phyloP scores from a whole-genome alignment of 2,113 vertebrate genomes.

The Microcebus lehilahytsara region DNA sequence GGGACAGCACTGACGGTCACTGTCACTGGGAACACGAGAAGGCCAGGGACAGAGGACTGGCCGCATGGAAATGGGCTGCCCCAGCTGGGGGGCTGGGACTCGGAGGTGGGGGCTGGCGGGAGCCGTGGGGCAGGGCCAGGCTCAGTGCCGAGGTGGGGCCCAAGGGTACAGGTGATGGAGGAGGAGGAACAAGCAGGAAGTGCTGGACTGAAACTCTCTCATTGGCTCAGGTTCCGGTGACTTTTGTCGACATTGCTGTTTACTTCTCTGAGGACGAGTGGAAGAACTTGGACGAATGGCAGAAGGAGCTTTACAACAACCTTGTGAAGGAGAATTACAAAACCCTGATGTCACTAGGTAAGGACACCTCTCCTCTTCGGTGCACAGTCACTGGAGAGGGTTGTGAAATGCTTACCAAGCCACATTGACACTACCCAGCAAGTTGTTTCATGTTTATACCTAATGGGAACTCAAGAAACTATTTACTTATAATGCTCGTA shows the following conservation, averaged over 20 bases:
- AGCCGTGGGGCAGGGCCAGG: fast-evolving
- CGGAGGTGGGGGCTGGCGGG: neutral
- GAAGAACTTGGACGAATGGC: conserved; percentile 87
- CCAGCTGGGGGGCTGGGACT: too few relatives aligned
- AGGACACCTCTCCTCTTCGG: neutral
- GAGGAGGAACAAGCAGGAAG: neutral
- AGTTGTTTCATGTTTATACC: neutral
- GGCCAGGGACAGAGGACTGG: neutral
- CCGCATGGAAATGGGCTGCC: neutral
- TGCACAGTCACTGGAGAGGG: fast-evolving
- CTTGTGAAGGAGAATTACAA: conserved; percentile 87
- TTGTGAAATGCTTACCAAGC: neutral
- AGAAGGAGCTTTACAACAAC: conserved; percentile 87
- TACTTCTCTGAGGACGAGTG: conserved; percentile 88
- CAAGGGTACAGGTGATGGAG: fast-evolving
- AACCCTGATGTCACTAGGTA: conserved; percentile 84
- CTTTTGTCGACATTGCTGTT: conserved; percentile 85
- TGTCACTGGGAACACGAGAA: neutral
- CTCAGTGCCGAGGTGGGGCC: fast-evolving
- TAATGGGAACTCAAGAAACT: neutral
- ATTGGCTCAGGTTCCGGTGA: conserved; percentile 82
- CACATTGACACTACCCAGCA: fast-evolving
- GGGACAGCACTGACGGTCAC: too few relatives aligned
- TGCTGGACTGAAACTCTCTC: neutral
- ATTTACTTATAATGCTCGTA: neutral